A percentile compares a stretch with the other conserved stretches of the same genome.
phyloP scores from a whole-genome alignment of 2,888 invertebrate species.

The Catocala sponsa region DNA sequence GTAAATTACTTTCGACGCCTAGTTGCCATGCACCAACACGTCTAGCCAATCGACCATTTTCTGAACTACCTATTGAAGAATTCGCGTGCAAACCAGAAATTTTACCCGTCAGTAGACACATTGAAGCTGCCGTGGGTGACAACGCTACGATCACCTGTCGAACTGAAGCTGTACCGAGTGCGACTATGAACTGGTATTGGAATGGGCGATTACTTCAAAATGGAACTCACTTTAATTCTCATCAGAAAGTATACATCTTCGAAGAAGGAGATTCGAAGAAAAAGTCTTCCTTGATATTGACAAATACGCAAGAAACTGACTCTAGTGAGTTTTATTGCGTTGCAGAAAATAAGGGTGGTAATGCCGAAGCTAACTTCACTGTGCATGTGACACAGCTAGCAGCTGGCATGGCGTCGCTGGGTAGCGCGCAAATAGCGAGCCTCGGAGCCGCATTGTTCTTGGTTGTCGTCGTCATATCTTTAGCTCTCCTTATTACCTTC shows the following conservation, averaged over 20 bases:
- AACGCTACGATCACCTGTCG: conserved; percentile 95
- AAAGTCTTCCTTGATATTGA: conserved; percentile 92
- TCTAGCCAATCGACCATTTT: conserved; percentile 91
- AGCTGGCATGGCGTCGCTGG: conserved; percentile 94
- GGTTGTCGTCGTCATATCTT: conserved; percentile 92
- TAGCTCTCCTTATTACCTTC: conserved; percentile 91
- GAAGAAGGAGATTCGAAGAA: conserved; percentile 94
- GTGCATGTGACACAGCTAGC: conserved; percentile 93
- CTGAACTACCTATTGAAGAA: conserved; percentile 93
- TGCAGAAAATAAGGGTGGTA: conserved; percentile 96
- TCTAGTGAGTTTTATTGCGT: conserved; percentile 96
- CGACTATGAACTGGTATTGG: conserved; percentile 95
- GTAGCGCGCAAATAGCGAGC: conserved; percentile 95
- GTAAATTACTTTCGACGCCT: conserved; percentile 93
- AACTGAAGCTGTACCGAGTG: conserved; percentile 93
- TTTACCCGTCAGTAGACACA: conserved; percentile 91
- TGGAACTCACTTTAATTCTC: conserved; percentile 93
- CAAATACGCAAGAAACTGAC: conserved; percentile 94
- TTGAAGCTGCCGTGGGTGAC: conserved; percentile 93
- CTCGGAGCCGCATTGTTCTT: conserved; percentile 94
- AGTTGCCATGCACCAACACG: conserved; percentile 92
- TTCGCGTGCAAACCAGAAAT: conserved; percentile 96
- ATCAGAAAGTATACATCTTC: conserved; percentile 92
- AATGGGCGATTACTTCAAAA: conserved; percentile 93
- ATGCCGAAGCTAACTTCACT: conserved; percentile 96